Evolutionary conservation across 2,113 vertebrate species (phyloP).

Genomic region (Sinocyclocheilus rhinocerous): DNA sequence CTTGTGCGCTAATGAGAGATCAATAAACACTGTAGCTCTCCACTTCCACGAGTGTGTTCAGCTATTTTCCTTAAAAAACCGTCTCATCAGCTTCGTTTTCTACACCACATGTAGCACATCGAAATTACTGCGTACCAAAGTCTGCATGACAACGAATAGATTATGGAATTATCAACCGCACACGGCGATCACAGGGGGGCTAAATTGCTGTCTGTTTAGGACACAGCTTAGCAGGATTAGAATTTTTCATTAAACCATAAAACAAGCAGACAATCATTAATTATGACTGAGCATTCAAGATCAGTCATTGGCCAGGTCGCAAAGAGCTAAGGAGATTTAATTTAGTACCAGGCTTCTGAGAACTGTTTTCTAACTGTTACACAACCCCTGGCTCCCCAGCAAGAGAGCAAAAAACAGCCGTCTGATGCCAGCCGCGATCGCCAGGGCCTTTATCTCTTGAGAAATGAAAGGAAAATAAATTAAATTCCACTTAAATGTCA

Average conservation of each 20-base stretch:
- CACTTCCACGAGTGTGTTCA: slow-evolving; percentile 2
- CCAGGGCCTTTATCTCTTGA: slow-evolving; percentile 5
- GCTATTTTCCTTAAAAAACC: slow-evolving; percentile 27
- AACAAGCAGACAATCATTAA: slow-evolving; percentile 33
- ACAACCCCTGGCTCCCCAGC: slow-evolving; percentile 24
- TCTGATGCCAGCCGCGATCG: slow-evolving; percentile 2
- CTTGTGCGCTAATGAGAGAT: slow-evolving; percentile 43
- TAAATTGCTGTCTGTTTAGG: slow-evolving; percentile 30
- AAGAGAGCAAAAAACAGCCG: slow-evolving; percentile 33
- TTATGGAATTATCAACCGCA: slow-evolving; percentile 34
- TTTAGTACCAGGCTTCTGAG: slow-evolving; percentile 23
- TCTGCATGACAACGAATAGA: slow-evolving; percentile 34
- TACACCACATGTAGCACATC: not conserved
- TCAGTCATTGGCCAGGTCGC: slow-evolving; percentile 27
- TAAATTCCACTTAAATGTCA: slow-evolving; percentile 39
- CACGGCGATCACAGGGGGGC: slow-evolving; percentile 30
- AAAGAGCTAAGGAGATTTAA: slow-evolving; percentile 35
- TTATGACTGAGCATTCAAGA: slow-evolving; percentile 41
- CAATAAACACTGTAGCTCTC: slow-evolving; percentile 39
- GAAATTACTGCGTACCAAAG: not conserved
- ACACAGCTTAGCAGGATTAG: slow-evolving; percentile 39
- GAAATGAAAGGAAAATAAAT: slow-evolving; percentile 30
- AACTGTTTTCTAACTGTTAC: slow-evolving; percentile 41
- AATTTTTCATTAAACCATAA: slow-evolving; percentile 41
- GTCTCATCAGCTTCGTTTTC: slow-evolving; percentile 45